A percentile compares a stretch with the other conserved stretches of the same genome.
phyloP scores from a whole-genome alignment of 2,888 invertebrate genomes.

The Dasysyrphus albostriatus region DNA sequence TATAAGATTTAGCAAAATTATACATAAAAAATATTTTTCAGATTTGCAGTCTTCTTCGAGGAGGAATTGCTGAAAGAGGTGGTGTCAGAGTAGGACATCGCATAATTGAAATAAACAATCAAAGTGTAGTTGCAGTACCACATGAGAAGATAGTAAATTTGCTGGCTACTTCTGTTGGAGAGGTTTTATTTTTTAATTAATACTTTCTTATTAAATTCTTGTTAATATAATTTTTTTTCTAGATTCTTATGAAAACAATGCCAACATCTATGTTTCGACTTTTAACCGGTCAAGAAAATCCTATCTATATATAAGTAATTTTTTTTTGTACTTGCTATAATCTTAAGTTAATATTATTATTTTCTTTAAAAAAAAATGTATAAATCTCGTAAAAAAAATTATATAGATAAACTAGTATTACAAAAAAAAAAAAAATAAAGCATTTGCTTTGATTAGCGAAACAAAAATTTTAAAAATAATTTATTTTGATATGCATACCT shows the following conservation, averaged over 20 bases:
- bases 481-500: conserved; percentile 18
- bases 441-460: conserved; percentile 31
- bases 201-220: not conserved
- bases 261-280: conserved; percentile 99
- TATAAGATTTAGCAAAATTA: not conserved
- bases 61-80: conserved; percentile 99
- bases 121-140: conserved; percentile 99
- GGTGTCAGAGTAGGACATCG: conserved; percentile 99
- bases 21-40: conserved; percentile 82
- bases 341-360: conserved; percentile 5
- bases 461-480: not conserved
- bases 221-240: conserved; percentile 40
- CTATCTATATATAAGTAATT: conserved; percentile 95
- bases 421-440: conserved; percentile 13
- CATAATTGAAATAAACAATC: conserved; percentile 99
- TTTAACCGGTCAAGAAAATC: conserved; percentile 99
- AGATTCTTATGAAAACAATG: conserved; percentile 99
- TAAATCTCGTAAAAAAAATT: conserved; percentile 11
- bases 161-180: conserved; percentile 99
- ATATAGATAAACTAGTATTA: conserved; percentile 46
- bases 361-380: conserved; percentile 30
- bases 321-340: conserved; percentile 26
- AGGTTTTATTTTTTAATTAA: conserved; percentile 86
- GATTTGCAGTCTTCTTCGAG: conserved; percentile 99
- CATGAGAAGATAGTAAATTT: conserved; percentile 99